These are phyloP conservation scores for Prionace glauca DNA, from an alignment of 2,797 vertebrate genomes.

Conservation along the genomic window DNA sequence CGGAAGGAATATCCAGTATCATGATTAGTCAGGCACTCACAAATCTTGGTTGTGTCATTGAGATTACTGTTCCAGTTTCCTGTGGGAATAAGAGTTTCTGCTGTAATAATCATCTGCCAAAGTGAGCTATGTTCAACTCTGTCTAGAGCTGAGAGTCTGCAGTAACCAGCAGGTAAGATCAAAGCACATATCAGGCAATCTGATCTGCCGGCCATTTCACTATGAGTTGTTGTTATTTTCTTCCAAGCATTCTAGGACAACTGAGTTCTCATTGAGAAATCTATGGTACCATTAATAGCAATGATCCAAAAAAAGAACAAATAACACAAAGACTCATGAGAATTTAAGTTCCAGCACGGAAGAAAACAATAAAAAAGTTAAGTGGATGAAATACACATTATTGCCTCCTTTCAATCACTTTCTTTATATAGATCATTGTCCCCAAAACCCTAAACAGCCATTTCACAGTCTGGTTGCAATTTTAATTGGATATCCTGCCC, in stretches of 20 bases:
- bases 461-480: not conserved
- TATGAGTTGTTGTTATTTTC: not conserved
- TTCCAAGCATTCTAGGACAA: not conserved
- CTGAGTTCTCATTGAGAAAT: not conserved
- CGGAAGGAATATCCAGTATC: not conserved
- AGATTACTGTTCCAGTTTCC: not conserved
- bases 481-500: not conserved
- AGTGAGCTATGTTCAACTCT: constrained; percentile 4
- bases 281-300: not conserved
- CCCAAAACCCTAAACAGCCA: not conserved
- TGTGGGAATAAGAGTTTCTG: not conserved
- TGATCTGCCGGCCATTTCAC: not conserved
- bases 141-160: not conserved
- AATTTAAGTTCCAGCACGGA: not conserved
- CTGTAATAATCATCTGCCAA: constrained; percentile 10
- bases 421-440: not conserved
- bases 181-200: not conserved
- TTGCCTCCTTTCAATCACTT: not conserved
- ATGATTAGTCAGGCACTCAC: not conserved
- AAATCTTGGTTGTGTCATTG: not conserved
- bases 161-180: not conserved
- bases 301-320: not conserved
- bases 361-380: not conserved
- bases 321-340: not conserved
- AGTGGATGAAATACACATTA: not conserved